Conservation (phyloP, 2,113 vertebrate genomes). For the Pogonocichla stellata region DNA sequence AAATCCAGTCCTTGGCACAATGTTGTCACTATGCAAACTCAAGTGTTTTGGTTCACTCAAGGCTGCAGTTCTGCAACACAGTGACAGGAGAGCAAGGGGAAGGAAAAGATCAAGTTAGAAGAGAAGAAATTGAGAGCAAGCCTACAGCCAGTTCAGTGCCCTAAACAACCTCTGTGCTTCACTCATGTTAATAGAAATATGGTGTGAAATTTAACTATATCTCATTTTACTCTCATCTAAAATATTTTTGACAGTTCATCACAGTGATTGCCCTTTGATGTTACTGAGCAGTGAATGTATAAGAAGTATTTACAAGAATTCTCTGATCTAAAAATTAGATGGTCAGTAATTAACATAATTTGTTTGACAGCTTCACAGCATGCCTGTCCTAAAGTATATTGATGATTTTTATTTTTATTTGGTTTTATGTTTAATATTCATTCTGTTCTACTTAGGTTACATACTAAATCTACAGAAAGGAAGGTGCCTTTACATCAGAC, state of each 20-base stretch:
- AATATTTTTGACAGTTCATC: neutral
- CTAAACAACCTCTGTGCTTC: neutral
- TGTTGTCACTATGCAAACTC: neutral
- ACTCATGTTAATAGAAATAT: neutral
- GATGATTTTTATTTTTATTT: neutral
- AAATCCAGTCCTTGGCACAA: neutral
- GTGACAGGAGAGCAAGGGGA: neutral
- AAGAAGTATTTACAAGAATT: neutral
- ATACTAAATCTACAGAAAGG: neutral
- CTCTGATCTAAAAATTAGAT: slow-evolving; percentile 33
- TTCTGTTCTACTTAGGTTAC: neutral
- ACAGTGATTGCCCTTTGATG: slow-evolving; percentile 22
- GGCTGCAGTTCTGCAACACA: neutral
- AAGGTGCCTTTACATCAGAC: neutral
- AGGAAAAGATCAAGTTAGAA: neutral
- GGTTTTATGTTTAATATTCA: neutral
- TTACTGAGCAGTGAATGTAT: neutral
- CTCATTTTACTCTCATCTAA: neutral
- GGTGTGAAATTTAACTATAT: neutral
- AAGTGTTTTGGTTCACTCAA: neutral
- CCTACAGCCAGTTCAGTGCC: neutral
- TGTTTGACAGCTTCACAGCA: slow-evolving; percentile 36
- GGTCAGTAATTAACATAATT: slow-evolving; percentile 59
- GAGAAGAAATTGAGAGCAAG: neutral
- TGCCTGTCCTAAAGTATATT: slow-evolving; percentile 44